A percentile compares a stretch with the other conserved stretches of the same genome.
Evolutionary conservation across 1,140 invertebrate species (phyloP).

Genomic region (Orius laevigatus): DNA sequence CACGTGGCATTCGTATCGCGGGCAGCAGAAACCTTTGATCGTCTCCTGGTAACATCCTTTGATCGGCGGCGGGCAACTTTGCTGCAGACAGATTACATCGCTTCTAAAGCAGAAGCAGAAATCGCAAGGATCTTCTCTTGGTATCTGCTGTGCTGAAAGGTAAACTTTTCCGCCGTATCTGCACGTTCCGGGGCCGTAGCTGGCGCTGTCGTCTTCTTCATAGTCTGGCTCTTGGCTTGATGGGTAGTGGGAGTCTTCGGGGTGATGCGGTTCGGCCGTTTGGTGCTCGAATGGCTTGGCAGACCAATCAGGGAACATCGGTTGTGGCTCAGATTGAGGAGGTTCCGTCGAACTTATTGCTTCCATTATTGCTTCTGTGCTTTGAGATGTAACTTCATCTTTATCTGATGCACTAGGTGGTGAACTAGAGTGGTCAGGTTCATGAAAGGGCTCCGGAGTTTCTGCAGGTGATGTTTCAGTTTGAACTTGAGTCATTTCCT

Average conservation of each 20-base stretch:
- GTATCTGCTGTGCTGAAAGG: slow-evolving; percentile 86
- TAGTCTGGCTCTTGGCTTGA: slow-evolving; percentile 38
- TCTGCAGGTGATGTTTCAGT: slow-evolving; percentile 11
- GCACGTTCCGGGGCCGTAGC: slow-evolving; percentile 74
- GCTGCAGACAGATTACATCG: slow-evolving; percentile 87
- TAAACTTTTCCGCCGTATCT: slow-evolving; percentile 81
- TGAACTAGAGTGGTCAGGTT: slow-evolving; percentile 7
- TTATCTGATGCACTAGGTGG: neutral
- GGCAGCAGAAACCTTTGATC: slow-evolving; percentile 86
- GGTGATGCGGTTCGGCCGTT: slow-evolving; percentile 3
- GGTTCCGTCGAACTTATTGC: neutral
- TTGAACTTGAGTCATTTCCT: slow-evolving; percentile 11
- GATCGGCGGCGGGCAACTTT: slow-evolving; percentile 86
- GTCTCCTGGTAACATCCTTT: slow-evolving; percentile 77
- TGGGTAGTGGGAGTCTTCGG: slow-evolving; percentile 16
- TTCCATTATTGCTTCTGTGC: neutral
- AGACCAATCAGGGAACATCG: slow-evolving; percentile 11
- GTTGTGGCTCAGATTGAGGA: neutral
- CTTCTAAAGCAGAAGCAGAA: slow-evolving; percentile 95
- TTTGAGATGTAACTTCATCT: slow-evolving; percentile 3
- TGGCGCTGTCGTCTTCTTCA: slow-evolving; percentile 49
- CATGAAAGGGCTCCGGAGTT: slow-evolving; percentile 14
- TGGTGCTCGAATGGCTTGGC: slow-evolving; percentile 13
- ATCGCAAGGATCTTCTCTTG: slow-evolving; percentile 81
- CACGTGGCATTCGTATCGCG: slow-evolving; percentile 82